Evolutionary conservation across 2,888 invertebrate species (phyloP).

Genomic region (Pseudococcus viburni): DNA sequence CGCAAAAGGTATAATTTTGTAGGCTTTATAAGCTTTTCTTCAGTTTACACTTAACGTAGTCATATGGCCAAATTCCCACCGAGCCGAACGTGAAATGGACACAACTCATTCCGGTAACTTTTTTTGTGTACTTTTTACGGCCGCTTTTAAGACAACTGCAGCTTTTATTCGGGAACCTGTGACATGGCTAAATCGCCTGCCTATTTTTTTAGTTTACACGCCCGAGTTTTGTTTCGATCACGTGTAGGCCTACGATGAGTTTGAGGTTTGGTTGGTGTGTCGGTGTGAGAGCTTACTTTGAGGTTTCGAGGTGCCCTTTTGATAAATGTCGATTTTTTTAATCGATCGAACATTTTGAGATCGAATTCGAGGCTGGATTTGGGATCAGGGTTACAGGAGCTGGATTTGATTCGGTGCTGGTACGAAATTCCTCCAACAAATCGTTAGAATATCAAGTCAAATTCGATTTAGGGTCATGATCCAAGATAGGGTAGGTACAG

Average conservation of each 20-base stretch:
- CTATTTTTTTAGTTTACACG: slow-evolving; percentile 7
- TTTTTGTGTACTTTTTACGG: slow-evolving; percentile 54
- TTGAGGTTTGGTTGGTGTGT: too few relatives aligned
- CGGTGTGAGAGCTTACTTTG: too few relatives aligned
- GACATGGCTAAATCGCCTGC: slow-evolving; percentile 27
- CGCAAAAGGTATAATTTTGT: slow-evolving; percentile 58
- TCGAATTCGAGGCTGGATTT: too few relatives aligned
- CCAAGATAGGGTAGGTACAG: too few relatives aligned
- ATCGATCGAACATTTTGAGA: too few relatives aligned
- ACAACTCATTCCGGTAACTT: slow-evolving; percentile 55
- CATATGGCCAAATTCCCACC: slow-evolving; percentile 57
- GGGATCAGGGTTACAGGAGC: too few relatives aligned
- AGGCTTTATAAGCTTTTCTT: slow-evolving; percentile 63
- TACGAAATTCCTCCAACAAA: too few relatives aligned
- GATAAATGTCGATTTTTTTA: too few relatives aligned
- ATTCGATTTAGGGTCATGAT: too few relatives aligned
- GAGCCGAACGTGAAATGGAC: slow-evolving; percentile 56
- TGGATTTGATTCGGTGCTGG: too few relatives aligned
- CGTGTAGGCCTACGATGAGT: neutral
- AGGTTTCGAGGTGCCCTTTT: too few relatives aligned
- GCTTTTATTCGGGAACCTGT: slow-evolving; percentile 42
- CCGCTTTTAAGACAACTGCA: slow-evolving; percentile 39
- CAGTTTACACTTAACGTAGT: slow-evolving; percentile 45
- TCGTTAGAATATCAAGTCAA: too few relatives aligned
- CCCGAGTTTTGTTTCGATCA: neutral